Evolutionary conservation across 2,797 vertebrate species (phyloP).

Genomic region (Rhinatrema bivittatum): DNA sequence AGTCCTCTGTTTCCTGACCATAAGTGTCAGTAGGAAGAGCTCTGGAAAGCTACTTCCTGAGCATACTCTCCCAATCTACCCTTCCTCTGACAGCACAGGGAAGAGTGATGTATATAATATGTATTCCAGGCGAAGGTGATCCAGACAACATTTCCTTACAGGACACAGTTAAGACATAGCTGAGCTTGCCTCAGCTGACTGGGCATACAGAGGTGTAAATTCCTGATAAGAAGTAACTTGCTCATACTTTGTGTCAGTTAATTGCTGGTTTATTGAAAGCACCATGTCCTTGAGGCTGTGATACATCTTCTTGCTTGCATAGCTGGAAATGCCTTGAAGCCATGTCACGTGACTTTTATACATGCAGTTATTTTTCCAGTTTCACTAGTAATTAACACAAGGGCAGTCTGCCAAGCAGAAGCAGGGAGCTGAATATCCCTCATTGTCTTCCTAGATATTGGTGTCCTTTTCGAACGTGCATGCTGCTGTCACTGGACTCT

Average conservation of each 20-base stretch:
- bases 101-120: slow-evolving; percentile 62
- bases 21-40: slow-evolving; percentile 58
- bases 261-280: slow-evolving; percentile 43
- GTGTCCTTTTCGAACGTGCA: slow-evolving; percentile 52
- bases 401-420: slow-evolving; percentile 52
- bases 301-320: slow-evolving; percentile 43
- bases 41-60: slow-evolving; percentile 66
- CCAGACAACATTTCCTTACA: slow-evolving; percentile 63
- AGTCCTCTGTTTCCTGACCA: slow-evolving; percentile 60
- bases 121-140: slow-evolving; percentile 53
- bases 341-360: slow-evolving; percentile 31
- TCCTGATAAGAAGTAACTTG: slow-evolving; percentile 65
- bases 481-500: slow-evolving; percentile 53
- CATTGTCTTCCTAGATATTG: slow-evolving; percentile 30
- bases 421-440: slow-evolving; percentile 32
- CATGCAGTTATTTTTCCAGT: slow-evolving; percentile 54
- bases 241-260: slow-evolving; percentile 49
- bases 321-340: slow-evolving; percentile 44
- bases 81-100: slow-evolving; percentile 59
- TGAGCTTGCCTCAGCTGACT: slow-evolving; percentile 35
- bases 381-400: slow-evolving; percentile 54
- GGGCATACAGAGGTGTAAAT: slow-evolving; percentile 48
- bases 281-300: slow-evolving; percentile 34
- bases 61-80: slow-evolving; percentile 61
- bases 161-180: slow-evolving; percentile 53